phyloP scores from a whole-genome alignment of 2,797 vertebrate species.

The Falco naumanni region DNA sequence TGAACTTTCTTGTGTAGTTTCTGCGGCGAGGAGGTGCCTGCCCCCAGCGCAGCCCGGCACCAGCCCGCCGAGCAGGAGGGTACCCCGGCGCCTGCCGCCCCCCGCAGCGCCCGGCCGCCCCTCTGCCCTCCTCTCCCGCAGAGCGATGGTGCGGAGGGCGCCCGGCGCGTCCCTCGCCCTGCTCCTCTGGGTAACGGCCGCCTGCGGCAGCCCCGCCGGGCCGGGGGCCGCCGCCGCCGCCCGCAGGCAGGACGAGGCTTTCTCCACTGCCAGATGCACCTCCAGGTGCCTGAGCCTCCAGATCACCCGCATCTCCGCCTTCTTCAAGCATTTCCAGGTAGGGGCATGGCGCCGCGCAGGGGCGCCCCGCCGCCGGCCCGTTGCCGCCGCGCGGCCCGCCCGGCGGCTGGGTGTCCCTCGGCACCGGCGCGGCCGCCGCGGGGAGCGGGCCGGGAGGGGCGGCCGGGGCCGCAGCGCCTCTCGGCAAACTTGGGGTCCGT shows the following conservation, averaged over 20 bases:
- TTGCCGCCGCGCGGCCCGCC: background rate
- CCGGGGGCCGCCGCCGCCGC: slow-evolving; percentile 60
- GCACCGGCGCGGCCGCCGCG: background rate
- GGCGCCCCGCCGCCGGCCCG: background rate
- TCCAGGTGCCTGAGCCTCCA: slow-evolving; percentile 95
- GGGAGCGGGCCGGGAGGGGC: background rate
- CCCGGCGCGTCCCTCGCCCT: slow-evolving; percentile 76
- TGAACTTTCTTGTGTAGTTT: slow-evolving; percentile 77
- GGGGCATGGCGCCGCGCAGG: background rate
- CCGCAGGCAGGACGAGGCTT: slow-evolving; percentile 87
- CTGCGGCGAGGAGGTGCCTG: slow-evolving; percentile 21
- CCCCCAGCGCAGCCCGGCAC: background rate
- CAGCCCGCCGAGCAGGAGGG: background rate
- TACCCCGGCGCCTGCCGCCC: background rate
- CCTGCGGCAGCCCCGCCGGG: slow-evolving; percentile 75
- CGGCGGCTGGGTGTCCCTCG: background rate
- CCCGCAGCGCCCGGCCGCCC: slow-evolving; percentile 69
- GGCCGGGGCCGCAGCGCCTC: background rate
- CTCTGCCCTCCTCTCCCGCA: background rate
- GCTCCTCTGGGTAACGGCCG: slow-evolving; percentile 85
- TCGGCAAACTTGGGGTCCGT: background rate
- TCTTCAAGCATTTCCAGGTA: slow-evolving; percentile 94
- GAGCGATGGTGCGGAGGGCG: slow-evolving; percentile 82
- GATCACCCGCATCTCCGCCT: slow-evolving; percentile 95
- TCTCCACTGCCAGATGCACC: slow-evolving; percentile 89